Evolutionary conservation across 2,113 vertebrate species (phyloP).

Genomic region (Cryptotis parvus): DNA sequence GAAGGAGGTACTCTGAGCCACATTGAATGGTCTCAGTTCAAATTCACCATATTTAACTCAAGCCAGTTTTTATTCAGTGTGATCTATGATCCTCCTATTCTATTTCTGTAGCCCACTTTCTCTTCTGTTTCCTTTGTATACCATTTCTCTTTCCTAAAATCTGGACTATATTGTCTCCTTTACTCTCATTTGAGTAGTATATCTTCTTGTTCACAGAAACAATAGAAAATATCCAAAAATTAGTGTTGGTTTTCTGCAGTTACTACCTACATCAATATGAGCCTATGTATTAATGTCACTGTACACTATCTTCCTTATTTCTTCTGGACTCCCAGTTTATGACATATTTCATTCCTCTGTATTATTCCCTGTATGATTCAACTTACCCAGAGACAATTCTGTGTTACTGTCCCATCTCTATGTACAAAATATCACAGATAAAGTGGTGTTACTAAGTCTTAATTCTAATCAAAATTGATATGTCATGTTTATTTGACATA

Average conservation of each 20-base stretch:
- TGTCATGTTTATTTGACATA: background rate
- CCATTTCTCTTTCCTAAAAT: background rate
- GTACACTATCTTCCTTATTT: background rate
- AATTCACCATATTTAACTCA: background rate
- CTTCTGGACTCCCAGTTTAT: background rate
- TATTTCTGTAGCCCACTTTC: background rate
- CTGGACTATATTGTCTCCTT: background rate
- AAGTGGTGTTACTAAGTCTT: no score
- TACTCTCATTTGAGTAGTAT: background rate
- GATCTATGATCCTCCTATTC: background rate
- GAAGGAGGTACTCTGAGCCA: background rate
- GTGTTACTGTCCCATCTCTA: background rate
- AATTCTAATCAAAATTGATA: background rate
- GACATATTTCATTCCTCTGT: background rate
- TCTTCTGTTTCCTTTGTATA: background rate
- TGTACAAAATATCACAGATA: background rate
- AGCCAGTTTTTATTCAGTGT: background rate
- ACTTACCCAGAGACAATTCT: background rate
- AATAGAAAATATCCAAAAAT: background rate
- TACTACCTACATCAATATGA: background rate
- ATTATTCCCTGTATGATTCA: background rate
- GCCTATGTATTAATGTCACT: fast-evolving
- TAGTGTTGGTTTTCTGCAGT: background rate
- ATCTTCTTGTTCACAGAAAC: background rate
- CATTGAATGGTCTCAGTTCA: background rate